Evolutionary conservation across 2,888 invertebrate genomes (phyloP), one percentile per base, ranked within the genome.

Genomic region (Synanthedon andrenaeformis): DNA sequence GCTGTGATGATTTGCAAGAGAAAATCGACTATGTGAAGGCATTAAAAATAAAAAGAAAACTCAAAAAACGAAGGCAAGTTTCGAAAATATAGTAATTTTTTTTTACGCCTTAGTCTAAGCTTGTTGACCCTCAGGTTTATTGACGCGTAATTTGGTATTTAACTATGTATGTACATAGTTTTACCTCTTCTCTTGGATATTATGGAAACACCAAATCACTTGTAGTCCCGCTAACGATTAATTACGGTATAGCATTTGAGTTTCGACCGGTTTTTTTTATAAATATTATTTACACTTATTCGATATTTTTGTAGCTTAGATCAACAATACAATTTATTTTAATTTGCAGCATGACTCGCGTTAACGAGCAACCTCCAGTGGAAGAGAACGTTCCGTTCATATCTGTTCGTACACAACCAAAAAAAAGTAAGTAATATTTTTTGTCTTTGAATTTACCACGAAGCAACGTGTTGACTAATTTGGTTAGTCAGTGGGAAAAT

Each of bases 21-120:
- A 85, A 85, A 74, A 74, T 86, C 55, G 76, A 83, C 58, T 60
- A 79, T 63, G 76, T 86, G 4, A 84, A 82, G 65, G 65, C 65
- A 51, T 70, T 82, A 51, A 86, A 82, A 67, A 72, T 69, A 57
- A 83, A 80, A 70, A 72, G 68, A 58, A 84, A 84, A 66, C 60
- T 79, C 52, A 85, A 80, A 71, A 85, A 79, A 59, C 69, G 79
- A 53, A 86, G 86, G 86, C 83, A 65, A 13, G 14, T 51, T 57
- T 53, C 35, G 41, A 23, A 23, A 23, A 41, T 17, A 52, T 28
- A n/a, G 42, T 42, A 1, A n/a, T 3, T 35, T 35, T 23, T 23
- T 23, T 23, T 23, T 23, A 23, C 4, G 3, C 19, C 19, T 19
- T 19, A 4, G 5, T 23, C 23, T 23, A 23, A 23, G 3, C 10